Evolutionary conservation across 2,797 vertebrate species (phyloP).

Genomic region (Rhodeus uyekii): DNA sequence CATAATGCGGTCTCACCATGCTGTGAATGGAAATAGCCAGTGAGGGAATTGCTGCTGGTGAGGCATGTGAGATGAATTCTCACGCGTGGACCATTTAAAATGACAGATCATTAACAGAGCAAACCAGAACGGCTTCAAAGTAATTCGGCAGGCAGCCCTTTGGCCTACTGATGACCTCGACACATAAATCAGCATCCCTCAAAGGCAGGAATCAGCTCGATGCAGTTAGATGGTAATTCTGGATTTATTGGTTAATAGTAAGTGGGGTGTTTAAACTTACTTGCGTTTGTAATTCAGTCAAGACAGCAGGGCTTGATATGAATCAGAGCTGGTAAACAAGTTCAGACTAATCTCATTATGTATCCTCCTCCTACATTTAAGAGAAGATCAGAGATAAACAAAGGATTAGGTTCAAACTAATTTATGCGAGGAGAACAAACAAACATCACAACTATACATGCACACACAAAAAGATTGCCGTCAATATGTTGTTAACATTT

Average conservation of each 20-base stretch:
- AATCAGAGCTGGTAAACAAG: constrained; percentile 74
- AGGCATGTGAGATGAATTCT: constrained; percentile 32
- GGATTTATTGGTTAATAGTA: constrained; percentile 48
- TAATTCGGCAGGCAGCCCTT: background rate
- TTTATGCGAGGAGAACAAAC: background rate
- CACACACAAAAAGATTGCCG: background rate
- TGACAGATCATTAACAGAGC: constrained; percentile 46
- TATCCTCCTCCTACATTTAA: constrained; percentile 59
- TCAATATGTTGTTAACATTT: background rate
- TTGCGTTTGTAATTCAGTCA: constrained; percentile 52
- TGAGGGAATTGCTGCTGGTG: constrained; percentile 31
- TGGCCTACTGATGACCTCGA: constrained; percentile 19
- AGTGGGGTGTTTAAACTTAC: constrained; percentile 56
- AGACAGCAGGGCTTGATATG: constrained; percentile 56
- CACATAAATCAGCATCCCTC: background rate
- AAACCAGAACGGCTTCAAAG: constrained; percentile 6
- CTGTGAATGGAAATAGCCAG: constrained; percentile 30
- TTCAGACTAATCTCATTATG: constrained; percentile 73
- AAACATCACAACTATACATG: background rate
- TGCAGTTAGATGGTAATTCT: constrained; percentile 22
- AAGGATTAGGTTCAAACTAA: constrained; percentile 39
- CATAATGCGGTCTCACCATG: constrained; percentile 3
- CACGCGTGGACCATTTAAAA: constrained; percentile 41
- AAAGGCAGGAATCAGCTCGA: background rate
- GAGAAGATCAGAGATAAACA: constrained; percentile 70